phyloP scores from a whole-genome alignment of 1,140 invertebrate species.

The Calycopis cecrops region DNA sequence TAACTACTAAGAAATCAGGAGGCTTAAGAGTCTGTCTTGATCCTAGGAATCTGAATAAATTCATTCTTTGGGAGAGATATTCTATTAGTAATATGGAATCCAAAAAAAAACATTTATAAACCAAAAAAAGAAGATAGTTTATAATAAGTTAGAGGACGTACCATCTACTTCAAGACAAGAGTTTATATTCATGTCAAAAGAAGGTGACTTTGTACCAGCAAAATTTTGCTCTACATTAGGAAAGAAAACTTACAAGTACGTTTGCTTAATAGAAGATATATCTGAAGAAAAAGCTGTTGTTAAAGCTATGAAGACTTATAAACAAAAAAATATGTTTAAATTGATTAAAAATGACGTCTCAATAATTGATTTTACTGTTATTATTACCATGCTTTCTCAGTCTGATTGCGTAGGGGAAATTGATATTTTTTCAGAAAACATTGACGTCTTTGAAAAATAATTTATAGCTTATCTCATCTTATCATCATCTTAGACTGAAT shows the following conservation, averaged over 20 bases:
- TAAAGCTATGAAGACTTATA: background rate
- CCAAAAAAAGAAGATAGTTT: slow-evolving; percentile 13
- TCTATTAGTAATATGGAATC: too few species aligned
- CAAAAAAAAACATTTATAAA: too few species aligned
- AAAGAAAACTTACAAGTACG: slow-evolving; percentile 11
- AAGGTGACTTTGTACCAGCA: slow-evolving; percentile 7
- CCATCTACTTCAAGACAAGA: background rate
- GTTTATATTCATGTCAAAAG: slow-evolving; percentile 6
- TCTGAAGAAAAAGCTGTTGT: slow-evolving; percentile 7
- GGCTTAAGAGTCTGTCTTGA: too few species aligned
- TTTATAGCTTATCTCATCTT: too few species aligned
- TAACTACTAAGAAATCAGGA: too few species aligned
- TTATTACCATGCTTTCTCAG: too few species aligned
- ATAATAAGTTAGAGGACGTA: background rate
- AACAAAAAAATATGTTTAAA: slow-evolving; percentile 7
- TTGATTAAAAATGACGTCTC: too few species aligned
- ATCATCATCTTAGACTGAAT: too few species aligned
- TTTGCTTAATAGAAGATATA: slow-evolving; percentile 4
- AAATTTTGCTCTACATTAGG: slow-evolving; percentile 8
- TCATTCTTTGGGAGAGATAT: too few species aligned
- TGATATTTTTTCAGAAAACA: slow-evolving; percentile 2
- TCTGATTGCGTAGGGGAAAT: background rate
- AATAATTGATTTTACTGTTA: too few species aligned
- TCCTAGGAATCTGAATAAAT: too few species aligned
- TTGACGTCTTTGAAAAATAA: background rate